Base-by-base conservation (phyloP, 1,140 invertebrate genomes). In the Heliconius melpomene region DNA sequence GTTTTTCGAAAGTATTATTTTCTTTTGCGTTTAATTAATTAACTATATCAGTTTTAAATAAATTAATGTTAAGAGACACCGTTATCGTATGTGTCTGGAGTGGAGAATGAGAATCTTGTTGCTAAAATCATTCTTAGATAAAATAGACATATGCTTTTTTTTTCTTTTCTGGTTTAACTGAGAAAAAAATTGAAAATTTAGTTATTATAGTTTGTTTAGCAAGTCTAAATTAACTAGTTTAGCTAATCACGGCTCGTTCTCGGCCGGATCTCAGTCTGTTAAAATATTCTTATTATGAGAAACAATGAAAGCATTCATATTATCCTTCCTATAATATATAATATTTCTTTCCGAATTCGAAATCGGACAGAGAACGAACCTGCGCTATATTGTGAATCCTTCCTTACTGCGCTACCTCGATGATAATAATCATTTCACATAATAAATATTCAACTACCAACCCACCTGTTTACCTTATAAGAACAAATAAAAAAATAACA, bases 1-100 rank as follows among this genome's bases (percentile, higher is more conserved):
- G 20, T 54, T 38, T 26, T 38, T 78, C 71, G 71, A 72, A 72
- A 72, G 60, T 66, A 66, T 26, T 66, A 66, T 66, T 29, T 26
- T 46, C 32, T 66, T 66, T 66, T 66, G 60, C n/a, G 26, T 66
- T 66, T 29, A 66, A 66, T 66, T 66, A 66, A 66, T 66, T 66
- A 66, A 29, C 11, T 66, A 66, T 29, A 66, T 66, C 60, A 66
- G 23, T 66, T 66, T 66, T 26, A 66, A 0, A 13, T 29, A 66
- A 66, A 66, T 66, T 26, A 16, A 29, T 16, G 60, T 66, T 66
- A 66, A 66, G 11, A 29, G 26, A 66, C 3, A 29, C 13, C 23
- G 13, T 29, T 66, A 29, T 66, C 1, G 11, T 23, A 18, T 26
- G 26, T 66, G 13, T 16, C 2, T 11, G 7, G 11, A 60, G n/a